Percentiles rank a stretch among this genome's conserved stretches.
Evolutionary conservation across 2,113 vertebrate genomes (phyloP).

Genomic region (Lanius ludovicianus): DNA sequence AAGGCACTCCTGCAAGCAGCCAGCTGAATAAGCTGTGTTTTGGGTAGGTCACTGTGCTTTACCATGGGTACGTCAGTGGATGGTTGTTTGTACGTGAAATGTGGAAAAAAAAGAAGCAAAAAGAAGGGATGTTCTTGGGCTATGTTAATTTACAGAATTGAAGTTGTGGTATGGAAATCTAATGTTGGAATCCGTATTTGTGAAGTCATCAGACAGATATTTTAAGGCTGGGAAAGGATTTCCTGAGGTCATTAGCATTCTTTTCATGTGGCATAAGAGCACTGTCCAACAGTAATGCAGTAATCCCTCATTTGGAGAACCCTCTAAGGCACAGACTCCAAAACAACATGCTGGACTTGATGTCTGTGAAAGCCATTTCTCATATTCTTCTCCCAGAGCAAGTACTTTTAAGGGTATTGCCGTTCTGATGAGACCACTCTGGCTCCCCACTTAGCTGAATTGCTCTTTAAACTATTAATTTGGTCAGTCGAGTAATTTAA

Average conservation of each 20-base stretch:
- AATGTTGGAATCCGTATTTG: conserved; percentile 20
- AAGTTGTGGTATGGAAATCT: conserved; percentile 16
- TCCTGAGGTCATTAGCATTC: conserved; percentile 68
- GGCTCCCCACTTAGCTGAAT: conserved; percentile 31
- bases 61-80: neutral
- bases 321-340: conserved; percentile 35
- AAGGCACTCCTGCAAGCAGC: neutral
- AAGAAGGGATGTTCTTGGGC: neutral
- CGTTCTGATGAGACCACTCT: conserved; percentile 15
- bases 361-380: neutral
- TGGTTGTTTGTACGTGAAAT: neutral
- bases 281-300: conserved; percentile 45
- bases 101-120: neutral
- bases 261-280: conserved; percentile 62
- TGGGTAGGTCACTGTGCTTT: neutral
- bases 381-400: neutral
- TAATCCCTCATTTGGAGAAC: conserved; percentile 46
- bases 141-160: neutral
- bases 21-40: neutral
- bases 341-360: neutral
- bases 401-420: neutral
- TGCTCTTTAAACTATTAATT: conserved; percentile 53
- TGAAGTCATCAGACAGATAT: conserved; percentile 68
- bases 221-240: conserved; percentile 67
- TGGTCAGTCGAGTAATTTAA: conserved; percentile 11